Base-by-base conservation (phyloP, 2,797 vertebrate species). In the Poecilia velifera region DNA sequence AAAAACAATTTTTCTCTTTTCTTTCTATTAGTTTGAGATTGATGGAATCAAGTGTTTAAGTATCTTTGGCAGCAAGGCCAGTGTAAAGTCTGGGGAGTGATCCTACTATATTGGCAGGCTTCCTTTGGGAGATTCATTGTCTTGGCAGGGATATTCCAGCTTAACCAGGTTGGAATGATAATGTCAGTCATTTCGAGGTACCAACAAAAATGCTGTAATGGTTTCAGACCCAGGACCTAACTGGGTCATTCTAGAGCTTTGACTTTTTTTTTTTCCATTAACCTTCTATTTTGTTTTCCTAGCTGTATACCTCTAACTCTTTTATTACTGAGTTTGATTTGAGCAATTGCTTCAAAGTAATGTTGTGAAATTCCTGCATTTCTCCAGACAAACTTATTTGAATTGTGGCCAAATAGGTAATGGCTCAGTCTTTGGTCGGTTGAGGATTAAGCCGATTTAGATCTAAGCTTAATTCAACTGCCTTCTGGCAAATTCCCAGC, bases 121-220 rank as follows among this genome's bases (percentile, higher is more conserved):
- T 74, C 43, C 62, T 49, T 73, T 73, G 36, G 45, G n/a, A 28
- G 46, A 31, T 74, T 79, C 55, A 51, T 34, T 22, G 31, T 72
- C 25, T 75, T 72, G 73, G 51, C 73, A 75, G 49, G n/a, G 41
- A 47, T 9, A 57, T 18, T 71, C 51, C 14, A 31, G 41, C 41
- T 76, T 36, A 47, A 16, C 43, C 64, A 47, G 31, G 31, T 43
- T 55, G 62, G 49, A 68, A 10, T 14, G 49, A 7, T 7, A 66
- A 46, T 31, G 8, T 57, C 47, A 43, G 39, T 75, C 14, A 62
- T 39, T 73, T 28, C 36, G 20, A 49, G 14, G 41, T 47, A 28
- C 45, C 34, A 45, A 14, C 43, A n/a, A 31, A 28, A 53, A 46
- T 59, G 43, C 64, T 76, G 31, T 9, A 71, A 47, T 72, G 25